phyloP scores from a whole-genome alignment of 2,888 invertebrate genomes.

The Nudaria mundana region DNA sequence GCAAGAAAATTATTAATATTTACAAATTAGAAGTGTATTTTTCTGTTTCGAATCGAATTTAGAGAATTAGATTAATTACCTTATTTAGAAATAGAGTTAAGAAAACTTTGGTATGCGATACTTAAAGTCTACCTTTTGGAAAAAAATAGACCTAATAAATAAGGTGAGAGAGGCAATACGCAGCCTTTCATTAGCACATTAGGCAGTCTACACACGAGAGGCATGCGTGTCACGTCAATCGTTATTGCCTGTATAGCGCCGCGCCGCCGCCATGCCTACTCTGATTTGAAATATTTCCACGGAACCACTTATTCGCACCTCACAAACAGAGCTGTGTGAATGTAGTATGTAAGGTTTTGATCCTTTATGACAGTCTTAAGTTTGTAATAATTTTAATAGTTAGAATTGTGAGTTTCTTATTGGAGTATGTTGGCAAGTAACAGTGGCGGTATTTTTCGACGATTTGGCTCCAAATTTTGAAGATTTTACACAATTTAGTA shows the following conservation, averaged over 20 bases:
- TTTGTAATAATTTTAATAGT: too few relatives aligned
- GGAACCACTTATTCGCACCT: slow-evolving; percentile 78
- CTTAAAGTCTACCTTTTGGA: slow-evolving; percentile 40
- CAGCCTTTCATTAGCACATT: slow-evolving; percentile 64
- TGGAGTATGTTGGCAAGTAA: too few relatives aligned
- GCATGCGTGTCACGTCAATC: slow-evolving; percentile 73
- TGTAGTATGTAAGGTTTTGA: slow-evolving; percentile 45
- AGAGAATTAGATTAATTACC: too few relatives aligned
- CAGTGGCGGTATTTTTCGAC: too few relatives aligned
- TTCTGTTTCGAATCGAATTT: too few relatives aligned
- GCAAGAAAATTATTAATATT: too few relatives aligned
- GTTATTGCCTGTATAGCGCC: slow-evolving; percentile 69
- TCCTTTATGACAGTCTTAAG: slow-evolving; percentile 31
- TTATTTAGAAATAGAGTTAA: too few relatives aligned
- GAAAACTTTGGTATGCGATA: slow-evolving; percentile 33
- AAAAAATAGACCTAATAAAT: slow-evolving; percentile 62
- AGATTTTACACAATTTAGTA: too few relatives aligned
- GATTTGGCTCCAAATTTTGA: too few relatives aligned
- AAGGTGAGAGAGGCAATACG: slow-evolving; percentile 57
- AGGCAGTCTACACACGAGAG: slow-evolving; percentile 65
- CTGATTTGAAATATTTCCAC: slow-evolving; percentile 81
- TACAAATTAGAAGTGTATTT: too few relatives aligned
- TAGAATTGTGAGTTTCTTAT: too few relatives aligned
- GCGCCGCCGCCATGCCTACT: slow-evolving; percentile 56
- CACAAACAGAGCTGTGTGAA: slow-evolving; percentile 47